Evolutionary conservation across 2,113 vertebrate species (phyloP).

Genomic region (Nematolebias whitei): DNA sequence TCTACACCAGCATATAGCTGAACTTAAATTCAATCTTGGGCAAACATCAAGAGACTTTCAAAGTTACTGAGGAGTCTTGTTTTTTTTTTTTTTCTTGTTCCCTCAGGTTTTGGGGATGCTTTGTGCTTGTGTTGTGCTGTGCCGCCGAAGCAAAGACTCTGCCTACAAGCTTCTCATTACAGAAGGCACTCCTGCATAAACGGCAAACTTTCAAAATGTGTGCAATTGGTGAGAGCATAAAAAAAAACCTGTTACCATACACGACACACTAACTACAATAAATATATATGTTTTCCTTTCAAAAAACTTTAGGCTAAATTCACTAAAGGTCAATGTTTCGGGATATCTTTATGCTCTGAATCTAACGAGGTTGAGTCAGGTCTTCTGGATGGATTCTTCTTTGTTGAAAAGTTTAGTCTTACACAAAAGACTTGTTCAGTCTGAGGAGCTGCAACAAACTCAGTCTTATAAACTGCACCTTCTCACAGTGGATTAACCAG

Average conservation of each 20-base stretch:
- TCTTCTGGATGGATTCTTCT: too few relatives aligned
- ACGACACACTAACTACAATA: slow-evolving; percentile 27
- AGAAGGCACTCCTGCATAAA: slow-evolving; percentile 88
- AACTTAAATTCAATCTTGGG: too few relatives aligned
- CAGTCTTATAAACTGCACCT: too few relatives aligned
- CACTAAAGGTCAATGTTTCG: slow-evolving; percentile 21
- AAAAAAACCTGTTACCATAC: slow-evolving; percentile 30
- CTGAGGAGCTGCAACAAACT: too few relatives aligned
- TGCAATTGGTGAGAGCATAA: slow-evolving; percentile 73
- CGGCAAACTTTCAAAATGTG: slow-evolving; percentile 28
- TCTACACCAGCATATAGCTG: too few relatives aligned
- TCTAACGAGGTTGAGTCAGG: too few relatives aligned
- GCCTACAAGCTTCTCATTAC: slow-evolving; percentile 93
- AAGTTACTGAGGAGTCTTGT: background rate
- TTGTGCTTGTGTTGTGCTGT: slow-evolving; percentile 90
- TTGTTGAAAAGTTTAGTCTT: too few relatives aligned
- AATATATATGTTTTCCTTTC: slow-evolving; percentile 12
- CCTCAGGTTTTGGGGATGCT: slow-evolving; percentile 94
- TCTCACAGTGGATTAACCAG: too few relatives aligned
- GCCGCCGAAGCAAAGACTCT: slow-evolving; percentile 88
- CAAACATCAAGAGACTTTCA: too few relatives aligned
- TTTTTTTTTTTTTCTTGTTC: too few relatives aligned
- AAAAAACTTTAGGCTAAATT: slow-evolving; percentile 52
- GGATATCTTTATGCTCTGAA: slow-evolving; percentile 4
- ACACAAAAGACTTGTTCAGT: too few relatives aligned